Evolutionary conservation across 2,113 vertebrate genomes (phyloP), one percentile per base, ranked within the genome.

Genomic region (Hippocampus abdominalis): DNA sequence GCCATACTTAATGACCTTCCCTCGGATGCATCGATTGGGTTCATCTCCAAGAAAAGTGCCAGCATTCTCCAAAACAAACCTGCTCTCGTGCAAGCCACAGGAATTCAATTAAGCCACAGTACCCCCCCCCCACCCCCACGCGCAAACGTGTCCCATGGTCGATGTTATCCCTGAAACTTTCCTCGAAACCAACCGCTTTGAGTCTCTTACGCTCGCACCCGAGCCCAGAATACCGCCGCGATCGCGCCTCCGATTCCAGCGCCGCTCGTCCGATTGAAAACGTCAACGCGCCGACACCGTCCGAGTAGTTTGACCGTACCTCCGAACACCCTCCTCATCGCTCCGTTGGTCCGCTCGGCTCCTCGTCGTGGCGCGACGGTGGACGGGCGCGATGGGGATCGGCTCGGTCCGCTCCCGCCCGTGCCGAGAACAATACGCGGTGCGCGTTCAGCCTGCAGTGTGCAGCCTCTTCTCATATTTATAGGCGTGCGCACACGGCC

Each of bases 391-490:
- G 62, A 42, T 3, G 62, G 42, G 39, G 39, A 42, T 42, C 61
- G 4, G 2, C 61, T 25, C 49, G 49, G 44, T 36, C 12, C 44
- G 2, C 56, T 23, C 32, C 32, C 32, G 32, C 32, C 20, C 36
- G 60, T 4, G 8, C 32, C n/a, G 76, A 79, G 84, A 87, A 89
- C 82, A 85, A 87, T 78, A 69, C 79, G 13, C 20, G n/a, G 23
- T 54, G 10, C 73, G 48, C 27, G 73, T 70, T 21, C 2, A 64
- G 59, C 42, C 74, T 10, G 69, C 53, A 76, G 56, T 46, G 11
- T 42, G 62, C 62, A 42, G 8, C 39, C 13, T 64, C 63, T 44
- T 46, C 16, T 25, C 63, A 18, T 64, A 64, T 64, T 64, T 64
- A 64, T 64, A 46, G 63, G 63, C 63, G 63, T 46, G 63, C 63